Evolutionary conservation across 2,888 invertebrate genomes (phyloP).

Genomic region (Lochmaea crataegi): DNA sequence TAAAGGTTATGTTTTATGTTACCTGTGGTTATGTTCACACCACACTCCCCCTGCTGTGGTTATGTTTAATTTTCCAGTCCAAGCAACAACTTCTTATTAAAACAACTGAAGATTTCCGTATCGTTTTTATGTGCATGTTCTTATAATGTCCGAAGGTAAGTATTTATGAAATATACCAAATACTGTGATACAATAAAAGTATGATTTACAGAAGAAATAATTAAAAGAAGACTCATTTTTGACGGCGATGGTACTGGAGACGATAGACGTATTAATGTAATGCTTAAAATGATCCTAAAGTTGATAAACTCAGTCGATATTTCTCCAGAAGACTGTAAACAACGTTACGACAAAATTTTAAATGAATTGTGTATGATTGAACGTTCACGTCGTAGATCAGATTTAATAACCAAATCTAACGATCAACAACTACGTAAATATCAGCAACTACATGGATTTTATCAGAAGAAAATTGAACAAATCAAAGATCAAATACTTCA

Average conservation of each 20-base stretch:
- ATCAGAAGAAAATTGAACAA: constrained; percentile 82
- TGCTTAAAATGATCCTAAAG: constrained; percentile 86
- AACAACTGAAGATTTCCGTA: no score
- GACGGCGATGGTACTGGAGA: constrained; percentile 99
- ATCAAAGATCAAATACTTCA: constrained; percentile 85
- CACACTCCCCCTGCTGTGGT: no score
- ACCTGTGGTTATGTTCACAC: no score
- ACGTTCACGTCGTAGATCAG: constrained; percentile 86
- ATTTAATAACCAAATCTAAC: constrained; percentile 84
- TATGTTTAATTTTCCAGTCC: no score
- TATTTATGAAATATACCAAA: constrained; percentile 11
- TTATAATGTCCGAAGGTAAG: constrained; percentile 38
- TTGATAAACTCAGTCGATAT: constrained; percentile 80
- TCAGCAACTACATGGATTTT: constrained; percentile 78
- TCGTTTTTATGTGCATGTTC: background rate
- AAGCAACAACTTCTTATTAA: no score
- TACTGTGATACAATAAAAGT: background rate
- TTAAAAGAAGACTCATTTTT: constrained; percentile 88
- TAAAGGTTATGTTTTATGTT: background rate
- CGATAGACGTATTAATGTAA: constrained; percentile 86
- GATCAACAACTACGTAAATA: constrained; percentile 80
- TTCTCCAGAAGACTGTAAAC: constrained; percentile 75
- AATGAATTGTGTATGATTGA: constrained; percentile 89
- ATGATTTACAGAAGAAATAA: constrained; percentile 85
- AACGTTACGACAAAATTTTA: constrained; percentile 82